Base-by-base conservation (phyloP, 2,797 vertebrate species). In the Microctenopoma stevenorrisi region DNA sequence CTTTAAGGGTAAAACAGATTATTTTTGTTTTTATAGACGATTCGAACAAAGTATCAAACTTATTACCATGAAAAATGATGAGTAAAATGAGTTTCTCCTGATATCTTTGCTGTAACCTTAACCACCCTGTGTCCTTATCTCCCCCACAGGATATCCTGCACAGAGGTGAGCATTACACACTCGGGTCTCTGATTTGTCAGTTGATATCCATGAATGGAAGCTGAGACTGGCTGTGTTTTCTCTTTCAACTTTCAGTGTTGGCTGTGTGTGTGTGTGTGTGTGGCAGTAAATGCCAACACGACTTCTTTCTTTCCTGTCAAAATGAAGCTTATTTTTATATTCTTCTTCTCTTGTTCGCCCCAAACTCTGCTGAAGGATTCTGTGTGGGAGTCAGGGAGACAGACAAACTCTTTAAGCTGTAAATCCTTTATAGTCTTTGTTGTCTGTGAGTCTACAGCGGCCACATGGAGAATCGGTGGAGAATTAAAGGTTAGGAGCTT, bases 131-230 rank as follows among this genome's bases (percentile, higher is more conserved):
- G 48, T 83, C n/a, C 68, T 44, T 65, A 15, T 68, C 56, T 75
- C 37, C 61, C 42, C 48, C 18, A 70, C 86, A 90, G 90, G 77
- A 68, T 57, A 74, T 84, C 78, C 85, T 81, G 72, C 57, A 72
- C 68, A 74, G 15, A 84, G 84, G 90, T 90, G 75, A 89, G 86
- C 12, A 30, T 62, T 3, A 37, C 77, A 61, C 67, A 64, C 51
- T 64, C 66, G 53, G 59, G 9, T 16, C 22, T 55, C 44, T 43
- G 48, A 53, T 62, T 35, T 44, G 64, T 60, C 65, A 80, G 8
- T 4, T 42, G 74, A 75, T 68, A 59, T 22, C 14, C 44, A 0
- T 25, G 42, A 8, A 3, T 18, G 48, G 40, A 78, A 64, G 12
- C 46, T 26, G 68, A 74, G 46, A 51, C 71, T 6, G 13, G 4